Evolutionary conservation across 1,140 invertebrate species (phyloP).

Genomic region (Dolichoris vasculosae): DNA sequence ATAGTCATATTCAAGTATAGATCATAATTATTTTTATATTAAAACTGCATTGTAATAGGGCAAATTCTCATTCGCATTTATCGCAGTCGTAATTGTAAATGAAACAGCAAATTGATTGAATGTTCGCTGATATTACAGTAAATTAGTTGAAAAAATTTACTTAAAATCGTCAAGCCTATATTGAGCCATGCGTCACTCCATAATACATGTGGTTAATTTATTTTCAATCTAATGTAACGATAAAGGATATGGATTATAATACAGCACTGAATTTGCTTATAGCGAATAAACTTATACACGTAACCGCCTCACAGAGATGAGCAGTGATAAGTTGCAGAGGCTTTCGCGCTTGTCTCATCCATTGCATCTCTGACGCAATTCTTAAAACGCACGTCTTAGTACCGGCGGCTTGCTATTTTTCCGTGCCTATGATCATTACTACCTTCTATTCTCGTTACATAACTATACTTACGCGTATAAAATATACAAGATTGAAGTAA

Average conservation of each 20-base stretch:
- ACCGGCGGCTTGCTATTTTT: conserved; percentile 4
- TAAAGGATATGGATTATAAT: neutral
- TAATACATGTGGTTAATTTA: conserved; percentile 13
- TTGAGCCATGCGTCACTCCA: neutral
- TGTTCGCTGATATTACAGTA: neutral
- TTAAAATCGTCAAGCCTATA: too few relatives aligned
- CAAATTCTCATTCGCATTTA: neutral
- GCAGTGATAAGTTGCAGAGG: neutral
- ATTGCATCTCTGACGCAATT: neutral
- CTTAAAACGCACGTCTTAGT: neutral
- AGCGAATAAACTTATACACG: too few relatives aligned
- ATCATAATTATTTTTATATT: too few relatives aligned
- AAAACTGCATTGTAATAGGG: too few relatives aligned
- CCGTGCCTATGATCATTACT: neutral
- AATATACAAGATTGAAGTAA: neutral
- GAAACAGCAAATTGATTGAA: conserved; percentile 25
- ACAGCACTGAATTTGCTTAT: neutral
- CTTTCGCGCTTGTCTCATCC: neutral
- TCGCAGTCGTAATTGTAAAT: neutral
- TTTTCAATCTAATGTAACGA: conserved; percentile 27
- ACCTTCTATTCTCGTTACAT: neutral
- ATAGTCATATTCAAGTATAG: too few relatives aligned
- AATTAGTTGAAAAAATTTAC: too few relatives aligned
- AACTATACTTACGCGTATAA: neutral
- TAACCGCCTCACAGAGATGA: too few relatives aligned